Evolutionary conservation across 2,113 vertebrate species (phyloP).

Genomic region (Phylloscopus trochilus): DNA sequence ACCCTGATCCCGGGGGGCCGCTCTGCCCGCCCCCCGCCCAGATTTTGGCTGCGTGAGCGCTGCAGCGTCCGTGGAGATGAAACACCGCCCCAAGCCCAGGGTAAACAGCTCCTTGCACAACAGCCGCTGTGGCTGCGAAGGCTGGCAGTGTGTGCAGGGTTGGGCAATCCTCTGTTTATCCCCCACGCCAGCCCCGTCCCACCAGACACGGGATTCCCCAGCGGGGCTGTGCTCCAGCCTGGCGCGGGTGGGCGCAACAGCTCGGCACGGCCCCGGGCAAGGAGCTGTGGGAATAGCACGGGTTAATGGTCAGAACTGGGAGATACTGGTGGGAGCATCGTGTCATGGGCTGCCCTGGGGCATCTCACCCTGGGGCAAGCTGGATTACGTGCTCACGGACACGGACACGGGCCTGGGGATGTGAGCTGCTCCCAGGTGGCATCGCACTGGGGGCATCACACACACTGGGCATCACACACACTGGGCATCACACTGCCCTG

Average conservation of each 20-base stretch:
- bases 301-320: not conserved
- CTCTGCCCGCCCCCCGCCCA: accelerated
- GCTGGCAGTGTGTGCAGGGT: not conserved
- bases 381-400: accelerated
- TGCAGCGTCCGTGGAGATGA: accelerated
- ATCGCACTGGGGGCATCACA: no score
- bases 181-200: accelerated
- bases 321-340: not conserved
- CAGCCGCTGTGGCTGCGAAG: not conserved
- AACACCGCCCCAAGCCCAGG: not conserved
- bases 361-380: accelerated
- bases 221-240: not conserved
- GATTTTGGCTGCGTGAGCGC: not conserved
- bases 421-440: not conserved
- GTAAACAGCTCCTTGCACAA: slow-evolving; percentile 62
- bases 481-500: accelerated
- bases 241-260: not conserved
- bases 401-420: accelerated
- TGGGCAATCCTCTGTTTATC: slow-evolving; percentile 42
- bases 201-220: accelerated
- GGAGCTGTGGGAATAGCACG: not conserved
- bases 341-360: not conserved
- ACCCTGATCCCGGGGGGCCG: not conserved
- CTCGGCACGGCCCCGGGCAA: accelerated
- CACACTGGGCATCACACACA: no score